Base-by-base conservation (phyloP, 2,888 invertebrate species). In the Opisthograptis luteolata region DNA sequence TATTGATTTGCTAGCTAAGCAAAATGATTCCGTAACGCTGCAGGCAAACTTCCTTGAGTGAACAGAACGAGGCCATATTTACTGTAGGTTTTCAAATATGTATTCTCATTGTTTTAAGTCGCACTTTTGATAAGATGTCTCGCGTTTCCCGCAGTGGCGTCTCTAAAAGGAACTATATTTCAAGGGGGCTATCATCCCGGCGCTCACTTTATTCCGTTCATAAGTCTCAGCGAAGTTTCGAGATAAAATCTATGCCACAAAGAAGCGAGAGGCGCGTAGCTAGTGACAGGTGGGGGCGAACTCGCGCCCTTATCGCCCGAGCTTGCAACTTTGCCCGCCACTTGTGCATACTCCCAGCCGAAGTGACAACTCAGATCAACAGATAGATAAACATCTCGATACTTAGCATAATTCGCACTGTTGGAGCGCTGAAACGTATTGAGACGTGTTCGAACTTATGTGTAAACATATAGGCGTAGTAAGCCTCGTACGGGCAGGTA, bases 241-340 rank as follows among this genome's bases (percentile, higher is more conserved):
- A 72, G 81, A 84, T 84, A 80, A 70, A 70, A 84, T 82, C 81
- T 68, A 43, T 48, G 65, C 60, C 64, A 76, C 76, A 77, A 76
- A 74, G 76, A 71, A 70, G 68, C 62, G 63, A 68, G 67, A 50
- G 64, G 62, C 66, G 61, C 59, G 66, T 65, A 66, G 64, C 66
- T 65, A 37, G 56, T 67, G 75, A 70, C 78, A 79, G 74, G 75
- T 73, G 62, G 64, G 68, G 64, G 68, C 64, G 64, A 55, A 60
- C 54, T 56, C 66, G 68, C 64, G 60, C 67, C 70, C 66, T 72
- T 79, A 76, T 78, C 76, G 60, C 60, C 20, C 25, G 30, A 34
- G 40, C 45, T 64, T 61, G 66, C 57, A 68, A 74, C 71, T 72
- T 76, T 60, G 60, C 62, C 64, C 61, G 61, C 55, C 55, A 50